Conservation (phyloP, 2,888 invertebrate genomes). For the Diabrotica balteata region DNA sequence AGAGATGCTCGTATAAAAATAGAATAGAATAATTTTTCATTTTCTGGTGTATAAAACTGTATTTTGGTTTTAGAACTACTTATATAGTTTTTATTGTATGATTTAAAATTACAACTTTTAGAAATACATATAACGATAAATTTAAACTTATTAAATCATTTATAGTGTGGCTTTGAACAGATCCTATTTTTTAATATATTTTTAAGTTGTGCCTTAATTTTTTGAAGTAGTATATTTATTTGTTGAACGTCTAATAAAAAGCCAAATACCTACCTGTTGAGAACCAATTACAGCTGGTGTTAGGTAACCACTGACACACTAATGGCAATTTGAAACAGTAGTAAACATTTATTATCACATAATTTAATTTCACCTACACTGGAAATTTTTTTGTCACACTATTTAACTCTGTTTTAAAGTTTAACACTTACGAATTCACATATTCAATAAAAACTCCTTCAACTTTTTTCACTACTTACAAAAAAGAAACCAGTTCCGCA, state of each 20-base stretch:
- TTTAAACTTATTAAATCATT: too few species aligned
- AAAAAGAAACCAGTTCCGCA: neutral
- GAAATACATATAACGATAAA: too few species aligned
- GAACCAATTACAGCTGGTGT: conserved; percentile 8
- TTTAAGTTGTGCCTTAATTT: too few species aligned
- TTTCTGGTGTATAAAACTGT: too few species aligned
- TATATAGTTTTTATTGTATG: too few species aligned
- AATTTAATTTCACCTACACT: neutral
- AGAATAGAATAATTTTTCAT: too few species aligned
- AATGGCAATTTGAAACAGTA: neutral
- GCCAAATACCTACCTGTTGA: conserved; percentile 11
- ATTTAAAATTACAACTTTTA: too few species aligned
- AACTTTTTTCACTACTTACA: neutral
- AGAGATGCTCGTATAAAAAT: too few species aligned
- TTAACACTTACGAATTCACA: conserved; percentile 2
- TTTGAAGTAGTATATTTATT: too few species aligned
- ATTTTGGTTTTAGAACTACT: too few species aligned
- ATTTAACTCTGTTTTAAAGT: neutral
- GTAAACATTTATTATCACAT: neutral
- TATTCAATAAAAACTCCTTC: neutral
- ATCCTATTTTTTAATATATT: too few species aligned
- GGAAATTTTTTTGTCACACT: conserved; percentile 1
- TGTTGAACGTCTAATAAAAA: neutral
- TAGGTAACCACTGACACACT: conserved; percentile 1
- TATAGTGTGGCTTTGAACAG: too few species aligned